Percentiles rank a stretch among this genome's conserved stretches.
These are phyloP conservation scores for Mormyrus hasselquistii DNA, from an alignment of 2,797 vertebrate genomes.

Conservation along the genomic window DNA sequence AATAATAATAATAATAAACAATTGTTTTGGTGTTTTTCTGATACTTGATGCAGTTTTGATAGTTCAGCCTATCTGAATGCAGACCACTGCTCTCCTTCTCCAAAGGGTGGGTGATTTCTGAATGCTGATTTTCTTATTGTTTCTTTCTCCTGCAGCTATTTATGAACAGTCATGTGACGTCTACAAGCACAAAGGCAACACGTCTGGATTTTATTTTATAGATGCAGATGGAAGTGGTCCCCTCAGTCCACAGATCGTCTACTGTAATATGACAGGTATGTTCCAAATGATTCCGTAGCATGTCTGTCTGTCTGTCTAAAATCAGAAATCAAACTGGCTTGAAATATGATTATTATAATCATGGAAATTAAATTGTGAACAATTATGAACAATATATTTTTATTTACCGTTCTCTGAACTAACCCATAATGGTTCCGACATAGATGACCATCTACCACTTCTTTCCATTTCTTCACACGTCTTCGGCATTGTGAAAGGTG, in stretches of 20 bases:
- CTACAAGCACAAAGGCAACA: slow-evolving; percentile 87
- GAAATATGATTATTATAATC: background rate
- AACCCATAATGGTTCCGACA: background rate
- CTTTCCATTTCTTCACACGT: background rate
- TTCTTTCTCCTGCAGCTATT: slow-evolving; percentile 65
- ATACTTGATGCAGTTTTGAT: background rate
- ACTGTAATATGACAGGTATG: slow-evolving; percentile 95
- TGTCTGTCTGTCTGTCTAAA: background rate
- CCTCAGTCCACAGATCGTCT: slow-evolving; percentile 74
- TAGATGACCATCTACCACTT: background rate
- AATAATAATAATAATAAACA: background rate
- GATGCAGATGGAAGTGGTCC: slow-evolving; percentile 90
- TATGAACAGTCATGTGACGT: slow-evolving; percentile 89
- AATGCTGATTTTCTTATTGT: slow-evolving; percentile 27
- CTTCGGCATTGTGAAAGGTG: background rate
- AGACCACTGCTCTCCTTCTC: background rate
- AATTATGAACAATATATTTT: background rate
- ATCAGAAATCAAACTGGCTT: background rate
- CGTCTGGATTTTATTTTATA: slow-evolving; percentile 79
- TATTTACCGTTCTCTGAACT: background rate
- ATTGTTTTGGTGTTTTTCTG: background rate
- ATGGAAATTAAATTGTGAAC: background rate
- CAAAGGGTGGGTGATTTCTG: slow-evolving; percentile 16
- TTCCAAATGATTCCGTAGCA: background rate
- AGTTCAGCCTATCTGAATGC: background rate